Evolutionary conservation across 1,140 invertebrate species (phyloP).

Genomic region (Aphis craccivora): DNA sequence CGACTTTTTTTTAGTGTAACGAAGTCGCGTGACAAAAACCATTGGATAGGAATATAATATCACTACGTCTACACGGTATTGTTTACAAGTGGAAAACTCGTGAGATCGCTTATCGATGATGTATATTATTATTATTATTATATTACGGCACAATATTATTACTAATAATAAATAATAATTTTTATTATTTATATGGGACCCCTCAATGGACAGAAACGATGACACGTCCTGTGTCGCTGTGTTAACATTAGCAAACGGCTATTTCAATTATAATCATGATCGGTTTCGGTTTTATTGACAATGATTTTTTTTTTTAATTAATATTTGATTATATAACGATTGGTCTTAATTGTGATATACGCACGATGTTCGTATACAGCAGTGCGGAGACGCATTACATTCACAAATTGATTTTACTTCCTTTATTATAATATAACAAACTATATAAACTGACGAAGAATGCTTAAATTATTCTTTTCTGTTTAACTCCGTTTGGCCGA

Average conservation of each 20-base stretch:
- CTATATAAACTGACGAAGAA: not conserved
- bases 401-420: not conserved
- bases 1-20: conserved; percentile 3
- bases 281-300: not conserved
- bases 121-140: conserved; percentile 6
- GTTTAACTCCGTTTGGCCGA: not conserved
- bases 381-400: not conserved
- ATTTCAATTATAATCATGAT: conserved; percentile 3
- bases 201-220: not conserved
- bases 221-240: not conserved
- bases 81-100: conserved; percentile 42
- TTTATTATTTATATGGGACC: not conserved
- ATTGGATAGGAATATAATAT: not conserved
- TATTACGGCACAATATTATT: not conserved
- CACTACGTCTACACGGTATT: conserved; percentile 8
- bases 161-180: not conserved
- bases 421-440: not conserved
- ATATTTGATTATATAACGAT: conserved; percentile 36
- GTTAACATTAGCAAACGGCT: not conserved
- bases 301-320: conserved; percentile 28
- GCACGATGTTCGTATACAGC: not conserved
- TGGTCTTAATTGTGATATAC: conserved; percentile 33
- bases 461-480: not conserved
- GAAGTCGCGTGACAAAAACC: conserved; percentile 33
- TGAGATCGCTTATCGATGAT: not conserved